Conservation (phyloP, 2,888 invertebrate species). For the Gibbula magus region DNA sequence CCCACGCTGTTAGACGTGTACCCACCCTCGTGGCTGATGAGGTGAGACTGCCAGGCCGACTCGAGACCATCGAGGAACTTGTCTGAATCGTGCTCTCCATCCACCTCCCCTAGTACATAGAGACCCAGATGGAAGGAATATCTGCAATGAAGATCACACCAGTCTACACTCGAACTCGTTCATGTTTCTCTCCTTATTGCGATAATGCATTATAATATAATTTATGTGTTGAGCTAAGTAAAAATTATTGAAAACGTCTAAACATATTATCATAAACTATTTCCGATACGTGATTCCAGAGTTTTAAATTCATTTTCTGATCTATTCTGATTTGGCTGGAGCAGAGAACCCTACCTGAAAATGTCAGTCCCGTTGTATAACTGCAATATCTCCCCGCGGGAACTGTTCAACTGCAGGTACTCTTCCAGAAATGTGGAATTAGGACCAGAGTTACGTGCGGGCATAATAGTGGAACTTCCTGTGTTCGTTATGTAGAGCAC, state of each 20-base stretch:
- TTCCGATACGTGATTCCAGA: too few species aligned
- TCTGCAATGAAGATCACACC: not conserved
- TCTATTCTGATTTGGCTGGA: too few species aligned
- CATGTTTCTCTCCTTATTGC: too few species aligned
- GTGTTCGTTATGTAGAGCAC: not conserved
- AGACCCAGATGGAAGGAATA: conserved; percentile 1
- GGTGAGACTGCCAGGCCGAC: not conserved
- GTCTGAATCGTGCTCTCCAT: not conserved
- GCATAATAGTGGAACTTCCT: not conserved
- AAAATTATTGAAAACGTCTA: too few species aligned
- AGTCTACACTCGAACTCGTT: too few species aligned
- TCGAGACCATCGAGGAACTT: not conserved
- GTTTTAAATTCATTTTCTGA: too few species aligned
- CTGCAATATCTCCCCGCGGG: not conserved
- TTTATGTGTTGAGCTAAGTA: too few species aligned
- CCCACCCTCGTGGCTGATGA: not conserved
- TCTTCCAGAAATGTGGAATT: not conserved
- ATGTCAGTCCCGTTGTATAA: not conserved
- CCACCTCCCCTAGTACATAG: not conserved
- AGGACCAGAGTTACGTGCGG: not conserved
- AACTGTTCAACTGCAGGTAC: not conserved
- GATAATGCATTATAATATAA: too few species aligned
- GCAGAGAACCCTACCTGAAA: too few species aligned
- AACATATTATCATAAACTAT: too few species aligned
- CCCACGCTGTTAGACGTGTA: too few species aligned